Evolutionary conservation across 2,888 invertebrate genomes (phyloP).

Genomic region (Pharmacophagus antenor): DNA sequence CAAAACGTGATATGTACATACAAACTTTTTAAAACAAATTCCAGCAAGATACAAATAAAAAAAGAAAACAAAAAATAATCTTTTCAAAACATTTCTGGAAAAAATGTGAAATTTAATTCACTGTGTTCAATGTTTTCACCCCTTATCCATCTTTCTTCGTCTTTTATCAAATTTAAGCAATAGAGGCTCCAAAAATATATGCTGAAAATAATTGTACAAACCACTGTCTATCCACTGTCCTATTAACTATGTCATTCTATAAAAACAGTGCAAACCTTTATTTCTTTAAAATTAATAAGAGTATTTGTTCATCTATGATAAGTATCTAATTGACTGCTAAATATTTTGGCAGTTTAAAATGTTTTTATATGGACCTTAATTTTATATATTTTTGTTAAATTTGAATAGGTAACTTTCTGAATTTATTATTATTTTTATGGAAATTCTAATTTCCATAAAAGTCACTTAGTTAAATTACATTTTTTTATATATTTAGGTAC

Average conservation of each 20-base stretch:
- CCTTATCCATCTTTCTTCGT: too few relatives aligned
- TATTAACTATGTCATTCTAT: conserved; percentile 21
- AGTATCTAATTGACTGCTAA: conserved; percentile 40
- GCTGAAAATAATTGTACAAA: not conserved
- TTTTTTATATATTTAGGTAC: not conserved
- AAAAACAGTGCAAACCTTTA: conserved; percentile 32
- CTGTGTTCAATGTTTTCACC: too few relatives aligned
- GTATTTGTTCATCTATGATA: conserved; percentile 26
- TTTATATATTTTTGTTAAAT: conserved; percentile 3
- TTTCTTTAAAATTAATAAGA: conserved; percentile 25
- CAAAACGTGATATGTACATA: not conserved
- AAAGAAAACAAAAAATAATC: not conserved
- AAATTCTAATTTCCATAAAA: not conserved
- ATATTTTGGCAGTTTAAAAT: conserved; percentile 42
- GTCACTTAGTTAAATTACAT: not conserved
- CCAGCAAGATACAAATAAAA: not conserved
- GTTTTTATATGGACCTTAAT: conserved; percentile 32
- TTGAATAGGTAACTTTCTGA: not conserved
- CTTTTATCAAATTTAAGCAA: too few relatives aligned
- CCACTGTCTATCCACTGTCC: conserved; percentile 3
- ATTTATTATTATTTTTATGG: conserved; percentile 1
- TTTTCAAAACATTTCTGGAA: too few relatives aligned
- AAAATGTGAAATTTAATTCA: too few relatives aligned
- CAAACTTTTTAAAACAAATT: not conserved
- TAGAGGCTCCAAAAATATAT: too few relatives aligned